Percentiles rank a stretch among this genome's conserved stretches.
Evolutionary conservation across 2,113 vertebrate species (phyloP).

Genomic region (Setophaga coronata): DNA sequence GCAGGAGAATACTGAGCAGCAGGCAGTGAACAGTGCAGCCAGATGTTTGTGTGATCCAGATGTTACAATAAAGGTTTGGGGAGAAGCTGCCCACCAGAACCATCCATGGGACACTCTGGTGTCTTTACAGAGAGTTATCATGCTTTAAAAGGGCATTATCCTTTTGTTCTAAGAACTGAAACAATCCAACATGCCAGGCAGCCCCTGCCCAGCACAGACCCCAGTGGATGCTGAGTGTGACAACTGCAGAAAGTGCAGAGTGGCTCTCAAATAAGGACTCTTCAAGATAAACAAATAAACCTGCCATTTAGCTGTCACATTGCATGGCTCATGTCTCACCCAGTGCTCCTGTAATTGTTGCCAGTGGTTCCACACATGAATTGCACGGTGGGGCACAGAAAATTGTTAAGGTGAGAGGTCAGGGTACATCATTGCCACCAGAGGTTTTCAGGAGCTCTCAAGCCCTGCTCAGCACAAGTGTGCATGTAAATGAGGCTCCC

Average conservation of each 20-base stretch:
- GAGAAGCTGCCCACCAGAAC: slow-evolving; percentile 2
- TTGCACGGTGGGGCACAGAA: neutral
- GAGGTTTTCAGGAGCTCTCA: slow-evolving; percentile 11
- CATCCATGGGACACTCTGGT: slow-evolving; percentile 37
- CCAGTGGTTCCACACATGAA: neutral
- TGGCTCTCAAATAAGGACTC: slow-evolving; percentile 35
- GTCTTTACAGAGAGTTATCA: slow-evolving; percentile 38
- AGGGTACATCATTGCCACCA: neutral
- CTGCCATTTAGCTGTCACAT: slow-evolving; percentile 10
- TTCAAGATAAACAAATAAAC: slow-evolving; percentile 26
- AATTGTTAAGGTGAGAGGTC: slow-evolving; percentile 31
- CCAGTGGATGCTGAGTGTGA: slow-evolving; percentile 53
- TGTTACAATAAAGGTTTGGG: slow-evolving; percentile 45
- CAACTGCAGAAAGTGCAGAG: slow-evolving; percentile 59
- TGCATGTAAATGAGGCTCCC: neutral
- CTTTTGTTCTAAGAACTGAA: slow-evolving; percentile 34
- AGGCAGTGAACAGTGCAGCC: neutral
- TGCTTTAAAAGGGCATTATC: neutral
- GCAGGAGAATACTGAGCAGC: neutral
- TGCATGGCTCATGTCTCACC: neutral
- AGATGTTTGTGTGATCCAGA: slow-evolving; percentile 41
- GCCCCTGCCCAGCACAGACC: slow-evolving; percentile 33
- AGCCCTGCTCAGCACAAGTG: neutral
- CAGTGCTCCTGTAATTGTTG: neutral
- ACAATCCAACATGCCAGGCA: slow-evolving; percentile 53